These are phyloP conservation scores for Nannoperca obscura DNA, from an alignment of 2,797 vertebrate genomes.

Conservation along the genomic window DNA sequence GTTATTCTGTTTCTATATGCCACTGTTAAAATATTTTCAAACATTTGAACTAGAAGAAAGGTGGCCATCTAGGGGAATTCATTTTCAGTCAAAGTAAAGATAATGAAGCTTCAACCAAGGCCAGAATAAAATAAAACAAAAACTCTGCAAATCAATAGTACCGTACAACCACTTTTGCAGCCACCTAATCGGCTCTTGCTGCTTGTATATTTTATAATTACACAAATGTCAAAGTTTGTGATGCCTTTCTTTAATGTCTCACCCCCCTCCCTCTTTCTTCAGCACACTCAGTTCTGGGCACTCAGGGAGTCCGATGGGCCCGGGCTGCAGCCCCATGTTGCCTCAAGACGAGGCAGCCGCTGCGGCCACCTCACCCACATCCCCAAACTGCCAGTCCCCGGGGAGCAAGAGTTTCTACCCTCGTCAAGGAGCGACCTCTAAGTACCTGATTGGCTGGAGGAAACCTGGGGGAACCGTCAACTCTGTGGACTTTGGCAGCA, in stretches of 20 bases:
- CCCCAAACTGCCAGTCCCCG: constrained; percentile 88
- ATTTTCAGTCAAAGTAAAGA: constrained; percentile 5
- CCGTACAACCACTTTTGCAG: constrained; percentile 6
- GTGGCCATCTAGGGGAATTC: not conserved
- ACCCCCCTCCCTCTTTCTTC: constrained; percentile 41
- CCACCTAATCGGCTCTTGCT: not conserved
- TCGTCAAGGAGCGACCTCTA: constrained; percentile 96
- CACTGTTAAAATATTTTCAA: constrained; percentile 1
- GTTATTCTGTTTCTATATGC: not conserved
- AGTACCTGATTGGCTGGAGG: constrained; percentile 98
- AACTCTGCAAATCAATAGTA: not conserved
- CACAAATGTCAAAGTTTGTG: constrained; percentile 5
- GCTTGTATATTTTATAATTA: constrained; percentile 13
- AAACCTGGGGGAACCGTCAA: constrained; percentile 98
- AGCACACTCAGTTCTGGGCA: constrained; percentile 92
- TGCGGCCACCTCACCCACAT: constrained; percentile 83
- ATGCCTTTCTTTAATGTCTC: constrained; percentile 1
- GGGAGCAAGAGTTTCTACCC: constrained; percentile 96
- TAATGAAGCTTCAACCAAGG: not conserved
- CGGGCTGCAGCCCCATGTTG: constrained; percentile 88
- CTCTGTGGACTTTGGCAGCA: constrained; percentile 97
- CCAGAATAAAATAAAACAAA: constrained; percentile 8
- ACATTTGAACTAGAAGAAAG: constrained; percentile 1
- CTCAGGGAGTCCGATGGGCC: constrained; percentile 90
- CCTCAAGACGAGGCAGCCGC: constrained; percentile 89